phyloP scores from a whole-genome alignment of 2,888 invertebrate genomes.

The Cantharis flavilabris region DNA sequence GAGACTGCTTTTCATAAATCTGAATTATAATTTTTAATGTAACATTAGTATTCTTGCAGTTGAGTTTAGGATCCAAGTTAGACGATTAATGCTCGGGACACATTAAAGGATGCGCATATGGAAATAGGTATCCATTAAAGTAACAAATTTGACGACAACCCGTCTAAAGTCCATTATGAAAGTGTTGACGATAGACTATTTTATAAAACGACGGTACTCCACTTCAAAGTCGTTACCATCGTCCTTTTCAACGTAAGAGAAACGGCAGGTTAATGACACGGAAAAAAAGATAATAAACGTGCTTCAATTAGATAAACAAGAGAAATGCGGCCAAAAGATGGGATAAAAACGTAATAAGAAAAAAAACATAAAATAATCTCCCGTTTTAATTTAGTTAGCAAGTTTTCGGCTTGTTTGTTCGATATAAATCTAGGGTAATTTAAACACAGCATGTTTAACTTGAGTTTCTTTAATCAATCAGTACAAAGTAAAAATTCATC shows the following conservation, averaged over 20 bases:
- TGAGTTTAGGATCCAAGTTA: background rate
- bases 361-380: background rate
- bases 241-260: slow-evolving; percentile 1
- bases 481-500: background rate
- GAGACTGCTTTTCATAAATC: background rate
- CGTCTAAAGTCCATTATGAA: background rate
- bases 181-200: slow-evolving; percentile 1
- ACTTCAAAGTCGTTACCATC: background rate
- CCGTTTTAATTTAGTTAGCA: background rate
- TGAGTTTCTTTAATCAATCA: background rate
- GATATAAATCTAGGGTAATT: background rate
- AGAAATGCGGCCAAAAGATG: background rate
- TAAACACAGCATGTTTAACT: background rate
- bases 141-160: background rate
- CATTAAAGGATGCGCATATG: background rate
- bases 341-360: background rate
- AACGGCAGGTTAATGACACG: background rate
- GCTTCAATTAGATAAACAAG: slow-evolving; percentile 1
- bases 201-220: slow-evolving; percentile 1
- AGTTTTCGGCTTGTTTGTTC: background rate
- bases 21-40: background rate
- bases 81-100: background rate
- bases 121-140: background rate
- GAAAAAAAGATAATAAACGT: background rate
- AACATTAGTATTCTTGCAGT: background rate